Conservation (phyloP, 1,140 invertebrate genomes). For the Condylostylus longicornis region DNA sequence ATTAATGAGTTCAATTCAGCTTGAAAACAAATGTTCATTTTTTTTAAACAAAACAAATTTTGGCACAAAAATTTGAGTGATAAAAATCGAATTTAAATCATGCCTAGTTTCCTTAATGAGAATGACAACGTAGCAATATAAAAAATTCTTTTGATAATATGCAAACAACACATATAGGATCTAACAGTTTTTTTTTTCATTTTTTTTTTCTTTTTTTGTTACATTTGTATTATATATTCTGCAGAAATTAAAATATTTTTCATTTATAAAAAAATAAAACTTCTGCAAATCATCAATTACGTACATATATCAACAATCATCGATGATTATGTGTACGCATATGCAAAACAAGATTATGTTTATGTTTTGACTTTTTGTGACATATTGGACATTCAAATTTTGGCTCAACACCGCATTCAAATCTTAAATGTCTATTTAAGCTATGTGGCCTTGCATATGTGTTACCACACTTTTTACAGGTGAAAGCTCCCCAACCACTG, state of each 20-base stretch:
- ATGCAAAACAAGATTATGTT: constrained; percentile 39
- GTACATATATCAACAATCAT: constrained; percentile 20
- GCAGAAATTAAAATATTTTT: neutral
- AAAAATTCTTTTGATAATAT: too few relatives aligned
- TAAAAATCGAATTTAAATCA: too few relatives aligned
- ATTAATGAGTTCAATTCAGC: too few relatives aligned
- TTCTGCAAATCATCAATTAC: too few relatives aligned
- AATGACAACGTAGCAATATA: too few relatives aligned
- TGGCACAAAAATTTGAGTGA: too few relatives aligned
- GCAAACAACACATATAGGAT: too few relatives aligned
- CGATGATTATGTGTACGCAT: constrained; percentile 39
- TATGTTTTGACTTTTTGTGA: constrained; percentile 43
- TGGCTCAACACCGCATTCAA: constrained; percentile 47
- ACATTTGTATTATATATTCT: neutral
- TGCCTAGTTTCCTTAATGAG: too few relatives aligned
- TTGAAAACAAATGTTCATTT: too few relatives aligned
- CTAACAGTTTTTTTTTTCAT: too few relatives aligned
- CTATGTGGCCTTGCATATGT: constrained; percentile 42
- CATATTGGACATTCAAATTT: constrained; percentile 42
- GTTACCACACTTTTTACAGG: constrained; percentile 40
- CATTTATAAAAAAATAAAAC: neutral
- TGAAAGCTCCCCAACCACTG: constrained; percentile 17
- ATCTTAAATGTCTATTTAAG: constrained; percentile 45
- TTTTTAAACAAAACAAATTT: too few relatives aligned
- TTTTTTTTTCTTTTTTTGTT: too few relatives aligned